Evolutionary conservation across 1,140 invertebrate genomes (phyloP), one percentile per base, ranked within the genome.

Genomic region (Scylla paramamosain): DNA sequence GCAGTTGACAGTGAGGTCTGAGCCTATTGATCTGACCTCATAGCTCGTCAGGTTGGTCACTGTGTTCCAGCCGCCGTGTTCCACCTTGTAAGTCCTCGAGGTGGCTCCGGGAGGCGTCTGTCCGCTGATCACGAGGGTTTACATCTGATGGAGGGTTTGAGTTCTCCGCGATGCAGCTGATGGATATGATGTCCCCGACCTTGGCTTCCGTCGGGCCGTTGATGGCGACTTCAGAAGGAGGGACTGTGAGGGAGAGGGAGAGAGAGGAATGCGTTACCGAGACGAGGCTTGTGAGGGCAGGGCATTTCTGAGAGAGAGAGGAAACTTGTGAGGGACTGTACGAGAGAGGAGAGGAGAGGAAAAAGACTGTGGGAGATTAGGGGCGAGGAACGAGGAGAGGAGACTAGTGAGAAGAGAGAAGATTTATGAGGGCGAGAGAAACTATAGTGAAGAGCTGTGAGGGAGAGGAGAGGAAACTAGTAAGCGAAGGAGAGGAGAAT

Each of bases 1-100:
- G 97, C 99, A 99, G 89, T 98, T 98, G 94, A 99, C 98, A 86
- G 98, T 98, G 92, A 99, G 97, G 59, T 98, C 98, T 94, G 98
- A 97, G 94, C 98, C 98, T 95, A 98, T 98, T 0, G 98, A 97
- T 96, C 98, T 98, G 95, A 99, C 95, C 28, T 95, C 98, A 31
- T 97, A 97, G 48, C 98, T 98, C 0, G 98, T 99, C 87, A 99
- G 98, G 96, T 99, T 99, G 0, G 99, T 99, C 12, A 97, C 98
- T 0, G 99, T 99, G 45, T 99, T 98, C 98, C 98, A 99, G 29
- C 99, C 99, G 45, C 98, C 98, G 93, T 97, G 96, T 0, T 92
- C 89, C 20, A 94, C 94, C 86, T 95, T 94, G 14, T 90, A 91
- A n/a, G 88, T 94, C 48, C 82, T 31, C 39, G 96, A 96, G 25